A percentile compares a stretch with the other conserved stretches of the same genome.
Conservation (phyloP, 1,140 invertebrate genomes). For the Zaprionus inermis region DNA sequence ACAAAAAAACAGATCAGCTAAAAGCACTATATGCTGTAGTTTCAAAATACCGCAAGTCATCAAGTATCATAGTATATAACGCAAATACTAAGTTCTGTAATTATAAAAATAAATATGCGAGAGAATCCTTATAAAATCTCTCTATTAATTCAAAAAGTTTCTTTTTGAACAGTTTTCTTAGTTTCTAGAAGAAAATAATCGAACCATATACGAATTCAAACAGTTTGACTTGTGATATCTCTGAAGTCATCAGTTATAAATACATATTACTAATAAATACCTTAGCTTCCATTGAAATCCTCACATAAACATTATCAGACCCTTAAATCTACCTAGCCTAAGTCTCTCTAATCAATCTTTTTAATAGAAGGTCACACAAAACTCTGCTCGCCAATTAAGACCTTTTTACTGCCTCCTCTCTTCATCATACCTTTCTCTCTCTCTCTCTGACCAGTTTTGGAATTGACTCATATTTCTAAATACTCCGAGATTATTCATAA, state of each 20-base stretch:
- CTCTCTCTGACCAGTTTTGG: neutral
- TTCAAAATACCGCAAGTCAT: too few relatives aligned
- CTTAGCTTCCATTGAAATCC: neutral
- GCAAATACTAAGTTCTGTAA: too few relatives aligned
- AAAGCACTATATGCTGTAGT: too few relatives aligned
- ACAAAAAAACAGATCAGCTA: too few relatives aligned
- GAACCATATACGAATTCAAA: too few relatives aligned
- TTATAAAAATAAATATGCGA: too few relatives aligned
- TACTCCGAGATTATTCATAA: neutral
- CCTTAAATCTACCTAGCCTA: neutral
- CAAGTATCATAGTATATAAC: too few relatives aligned
- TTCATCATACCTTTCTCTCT: neutral
- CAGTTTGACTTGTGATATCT: neutral
- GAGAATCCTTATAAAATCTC: too few relatives aligned
- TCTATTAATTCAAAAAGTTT: too few relatives aligned
- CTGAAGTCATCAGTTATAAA: neutral
- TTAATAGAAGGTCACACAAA: neutral
- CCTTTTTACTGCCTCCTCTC: neutral
- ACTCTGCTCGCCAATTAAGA: neutral
- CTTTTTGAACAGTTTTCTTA: too few relatives aligned
- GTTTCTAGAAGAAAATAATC: too few relatives aligned
- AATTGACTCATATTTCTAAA: slow-evolving; percentile 1
- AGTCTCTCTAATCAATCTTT: neutral
- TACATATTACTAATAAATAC: neutral
- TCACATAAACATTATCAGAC: neutral